Evolutionary conservation across 1,140 invertebrate genomes (phyloP), one percentile per base, ranked within the genome.

Genomic region (Portunus trituberculatus): DNA sequence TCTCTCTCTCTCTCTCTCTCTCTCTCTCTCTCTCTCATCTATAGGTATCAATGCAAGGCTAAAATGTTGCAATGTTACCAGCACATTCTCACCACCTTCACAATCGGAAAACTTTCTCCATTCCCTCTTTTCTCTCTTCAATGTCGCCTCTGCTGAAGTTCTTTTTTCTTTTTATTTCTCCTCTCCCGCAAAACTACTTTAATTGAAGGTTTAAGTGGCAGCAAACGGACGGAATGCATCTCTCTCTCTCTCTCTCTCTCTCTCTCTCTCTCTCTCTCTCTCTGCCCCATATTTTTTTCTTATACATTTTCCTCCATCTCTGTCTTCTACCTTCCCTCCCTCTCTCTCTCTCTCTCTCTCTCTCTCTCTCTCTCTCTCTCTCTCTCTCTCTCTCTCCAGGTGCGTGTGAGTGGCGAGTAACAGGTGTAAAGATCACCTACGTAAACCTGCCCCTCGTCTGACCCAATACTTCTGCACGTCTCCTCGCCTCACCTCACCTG

Each of bases 1-100:
- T 76, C 67, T 76, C 67, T 76, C 67, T 76, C 67, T 76, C 67
- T 76, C 67, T 76, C 67, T 76, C 67, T 76, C 67, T 76, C 67
- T 76, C 67, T 76, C 67, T 76, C 67, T 76, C 67, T 76, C 67
- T 8, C 20, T 76, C 6, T 76, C 67, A n/a, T 76, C 6, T 20
- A 20, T 7, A 76, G 0, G 20, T 76, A 76, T n/a, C 20, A 20
- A 76, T 0, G 20, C 67, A 2, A 76, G 20, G 67, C 8, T 76
- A 76, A n/a, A 76, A 76, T 25, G 67, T 76, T 8, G 20, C 1
- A 76, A 76, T 76, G 52, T 59, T 59, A n/a, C 67, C 25, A n/a
- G 1, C 25, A 76, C 0, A 76, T 76, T 76, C 67, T 76, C 67
- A 76, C 67, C 67, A 76, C 20, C 52, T n/a, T 12, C 67, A 76